These are phyloP conservation scores for Sebastes fasciatus DNA, from an alignment of 2,113 vertebrate genomes.

Conservation along the genomic window DNA sequence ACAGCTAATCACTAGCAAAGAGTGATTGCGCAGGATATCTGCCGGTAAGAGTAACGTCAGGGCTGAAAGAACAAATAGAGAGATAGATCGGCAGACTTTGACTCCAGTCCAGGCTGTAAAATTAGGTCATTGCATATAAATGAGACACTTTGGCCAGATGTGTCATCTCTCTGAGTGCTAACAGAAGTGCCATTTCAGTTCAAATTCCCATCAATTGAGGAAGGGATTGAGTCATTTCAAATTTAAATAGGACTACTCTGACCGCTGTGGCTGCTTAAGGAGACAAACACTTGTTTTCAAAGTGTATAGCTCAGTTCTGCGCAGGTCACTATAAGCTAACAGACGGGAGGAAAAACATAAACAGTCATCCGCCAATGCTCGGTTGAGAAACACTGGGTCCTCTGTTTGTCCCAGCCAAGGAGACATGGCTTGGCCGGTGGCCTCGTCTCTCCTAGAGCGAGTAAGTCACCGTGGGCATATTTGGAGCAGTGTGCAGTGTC, in stretches of 20 bases:
- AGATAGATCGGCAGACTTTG: constrained; percentile 44
- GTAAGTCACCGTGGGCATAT: constrained; percentile 51
- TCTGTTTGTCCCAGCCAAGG: constrained; percentile 58
- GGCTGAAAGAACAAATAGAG: constrained; percentile 51
- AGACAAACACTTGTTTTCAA: constrained; percentile 1
- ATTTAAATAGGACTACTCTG: neutral
- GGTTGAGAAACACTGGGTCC: constrained; percentile 56
- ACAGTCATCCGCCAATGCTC: constrained; percentile 40
- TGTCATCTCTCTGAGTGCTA: neutral
- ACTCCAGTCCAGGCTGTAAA: constrained; percentile 6
- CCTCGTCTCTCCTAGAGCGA: constrained; percentile 25
- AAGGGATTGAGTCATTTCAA: neutral
- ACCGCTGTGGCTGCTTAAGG: neutral
- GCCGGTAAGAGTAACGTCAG: neutral
- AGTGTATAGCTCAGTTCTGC: neutral
- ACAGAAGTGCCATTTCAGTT: neutral
- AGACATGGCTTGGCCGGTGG: constrained; percentile 29
- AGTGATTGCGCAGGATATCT: neutral
- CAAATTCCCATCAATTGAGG: neutral
- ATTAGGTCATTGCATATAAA: constrained; percentile 19
- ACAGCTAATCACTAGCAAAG: neutral
- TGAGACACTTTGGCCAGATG: constrained; percentile 4
- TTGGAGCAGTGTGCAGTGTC: constrained; percentile 34
- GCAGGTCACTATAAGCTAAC: constrained; percentile 24
- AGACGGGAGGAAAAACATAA: constrained; percentile 26